Evolutionary conservation across 2,797 vertebrate genomes (phyloP).

Genomic region (Zenarchopterus dispar): DNA sequence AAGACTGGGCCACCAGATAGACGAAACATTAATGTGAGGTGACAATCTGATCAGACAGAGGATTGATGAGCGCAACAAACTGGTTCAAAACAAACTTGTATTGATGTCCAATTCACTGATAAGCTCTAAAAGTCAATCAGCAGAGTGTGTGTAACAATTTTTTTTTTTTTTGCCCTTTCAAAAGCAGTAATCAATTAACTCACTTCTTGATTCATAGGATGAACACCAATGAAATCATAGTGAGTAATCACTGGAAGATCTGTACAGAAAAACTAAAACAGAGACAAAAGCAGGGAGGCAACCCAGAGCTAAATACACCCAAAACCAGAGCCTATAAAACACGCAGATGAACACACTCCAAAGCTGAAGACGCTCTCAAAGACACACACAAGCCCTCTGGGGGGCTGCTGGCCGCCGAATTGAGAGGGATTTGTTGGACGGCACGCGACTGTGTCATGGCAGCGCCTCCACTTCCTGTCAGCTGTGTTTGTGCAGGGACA

Average conservation of each 20-base stretch:
- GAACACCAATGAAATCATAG: slow-evolving; percentile 20
- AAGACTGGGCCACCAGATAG: slow-evolving; percentile 34
- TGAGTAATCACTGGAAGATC: slow-evolving; percentile 25
- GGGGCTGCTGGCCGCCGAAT: slow-evolving; percentile 59
- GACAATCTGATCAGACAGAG: slow-evolving; percentile 56
- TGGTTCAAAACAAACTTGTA: slow-evolving; percentile 48
- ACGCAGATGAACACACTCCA: slow-evolving; percentile 39
- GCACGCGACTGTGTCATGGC: slow-evolving; percentile 88
- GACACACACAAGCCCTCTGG: slow-evolving; percentile 48
- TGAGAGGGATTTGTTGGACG: slow-evolving; percentile 77
- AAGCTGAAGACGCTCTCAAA: slow-evolving; percentile 42
- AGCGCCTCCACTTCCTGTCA: slow-evolving; percentile 84
- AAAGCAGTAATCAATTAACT: slow-evolving; percentile 36
- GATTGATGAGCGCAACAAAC: slow-evolving; percentile 57
- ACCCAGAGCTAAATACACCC: slow-evolving; percentile 10
- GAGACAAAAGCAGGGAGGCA: slow-evolving; percentile 1
- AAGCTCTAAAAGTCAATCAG: slow-evolving; percentile 30
- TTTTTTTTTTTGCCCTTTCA: slow-evolving; percentile 15
- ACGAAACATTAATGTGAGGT: slow-evolving; percentile 45
- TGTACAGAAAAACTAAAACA: slow-evolving; percentile 9
- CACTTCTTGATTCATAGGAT: slow-evolving; percentile 38
- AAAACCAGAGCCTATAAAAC: slow-evolving; percentile 22
- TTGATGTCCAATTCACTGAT: slow-evolving; percentile 49
- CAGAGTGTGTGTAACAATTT: slow-evolving; percentile 4
- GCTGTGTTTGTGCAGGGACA: slow-evolving; percentile 95